A percentile compares a stretch with the other conserved stretches of the same genome.
Evolutionary conservation across 2,888 invertebrate genomes (phyloP).

Genomic region (Eugnorisma glareosa): DNA sequence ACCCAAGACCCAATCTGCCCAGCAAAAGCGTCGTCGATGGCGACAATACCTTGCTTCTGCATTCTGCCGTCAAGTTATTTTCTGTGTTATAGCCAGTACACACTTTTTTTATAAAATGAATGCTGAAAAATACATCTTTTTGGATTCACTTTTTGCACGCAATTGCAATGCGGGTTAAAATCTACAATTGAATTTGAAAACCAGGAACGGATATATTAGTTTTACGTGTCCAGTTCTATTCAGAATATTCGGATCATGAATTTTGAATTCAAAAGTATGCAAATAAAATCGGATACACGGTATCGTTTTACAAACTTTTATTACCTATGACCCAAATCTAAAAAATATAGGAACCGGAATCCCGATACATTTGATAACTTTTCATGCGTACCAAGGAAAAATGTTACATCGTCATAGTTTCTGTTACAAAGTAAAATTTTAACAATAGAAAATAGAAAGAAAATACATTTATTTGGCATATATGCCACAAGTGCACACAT

Average conservation of each 20-base stretch:
- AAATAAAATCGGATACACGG: conserved; percentile 22
- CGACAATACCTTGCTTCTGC: no score
- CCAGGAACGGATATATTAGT: conserved; percentile 15
- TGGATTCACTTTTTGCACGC: not conserved
- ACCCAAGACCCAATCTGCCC: no score
- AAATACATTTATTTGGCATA: no score
- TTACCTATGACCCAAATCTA: not conserved
- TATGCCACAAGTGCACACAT: no score
- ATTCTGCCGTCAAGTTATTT: no score
- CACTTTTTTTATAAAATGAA: not conserved
- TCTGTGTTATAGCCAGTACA: not conserved
- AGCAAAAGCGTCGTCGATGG: no score
- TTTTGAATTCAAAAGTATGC: conserved; percentile 47
- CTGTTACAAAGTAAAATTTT: no score
- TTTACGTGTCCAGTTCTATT: conserved; percentile 20
- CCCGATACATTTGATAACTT: not conserved
- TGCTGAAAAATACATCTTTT: not conserved
- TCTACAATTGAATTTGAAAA: conserved; percentile 20
- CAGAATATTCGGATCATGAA: conserved; percentile 49
- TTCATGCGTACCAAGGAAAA: not conserved
- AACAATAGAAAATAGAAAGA: no score
- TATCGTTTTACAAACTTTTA: not conserved
- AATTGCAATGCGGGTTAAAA: not conserved
- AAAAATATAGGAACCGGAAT: not conserved
- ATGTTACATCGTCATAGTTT: not conserved